Percentiles rank a stretch among this genome's conserved stretches.
phyloP scores from a whole-genome alignment of 1,140 invertebrate species.

The Musca vetustissima region DNA sequence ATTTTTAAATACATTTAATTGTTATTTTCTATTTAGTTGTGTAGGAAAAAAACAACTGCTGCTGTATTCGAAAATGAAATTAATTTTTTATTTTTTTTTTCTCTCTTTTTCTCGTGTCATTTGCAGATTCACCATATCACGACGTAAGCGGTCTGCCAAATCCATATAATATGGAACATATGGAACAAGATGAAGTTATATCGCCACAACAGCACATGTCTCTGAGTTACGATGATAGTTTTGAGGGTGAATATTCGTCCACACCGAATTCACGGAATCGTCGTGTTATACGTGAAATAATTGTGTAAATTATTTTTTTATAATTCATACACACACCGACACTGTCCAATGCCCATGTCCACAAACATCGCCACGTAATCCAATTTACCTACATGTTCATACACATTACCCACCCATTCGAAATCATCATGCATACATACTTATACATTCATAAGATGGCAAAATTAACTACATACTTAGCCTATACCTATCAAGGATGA shows the following conservation, averaged over 20 bases:
- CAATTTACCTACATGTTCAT: slow-evolving; percentile 29
- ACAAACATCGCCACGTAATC: neutral
- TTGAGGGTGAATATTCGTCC: slow-evolving; percentile 90
- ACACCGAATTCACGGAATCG: slow-evolving; percentile 87
- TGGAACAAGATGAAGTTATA: slow-evolving; percentile 69
- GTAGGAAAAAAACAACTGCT: neutral
- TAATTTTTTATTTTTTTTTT: neutral
- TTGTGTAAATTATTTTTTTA: slow-evolving; percentile 74
- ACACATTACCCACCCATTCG: slow-evolving; percentile 25
- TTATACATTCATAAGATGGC: neutral
- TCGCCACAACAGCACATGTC: slow-evolving; percentile 80
- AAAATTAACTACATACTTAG: no score
- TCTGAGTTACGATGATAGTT: slow-evolving; percentile 86
- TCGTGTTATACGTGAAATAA: slow-evolving; percentile 90
- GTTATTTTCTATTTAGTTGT: neutral
- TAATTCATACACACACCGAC: slow-evolving; percentile 30
- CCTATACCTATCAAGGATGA: no score
- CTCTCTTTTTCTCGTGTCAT: slow-evolving; percentile 25
- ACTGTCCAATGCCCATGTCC: no score
- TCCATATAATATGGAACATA: slow-evolving; percentile 76
- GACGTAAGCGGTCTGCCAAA: slow-evolving; percentile 88
- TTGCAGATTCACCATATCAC: slow-evolving; percentile 85
- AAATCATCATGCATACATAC: neutral
- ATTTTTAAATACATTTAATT: neutral
- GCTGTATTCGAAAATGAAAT: neutral